phyloP scores from a whole-genome alignment of 2,113 vertebrate genomes.

The Piprites chloris region DNA sequence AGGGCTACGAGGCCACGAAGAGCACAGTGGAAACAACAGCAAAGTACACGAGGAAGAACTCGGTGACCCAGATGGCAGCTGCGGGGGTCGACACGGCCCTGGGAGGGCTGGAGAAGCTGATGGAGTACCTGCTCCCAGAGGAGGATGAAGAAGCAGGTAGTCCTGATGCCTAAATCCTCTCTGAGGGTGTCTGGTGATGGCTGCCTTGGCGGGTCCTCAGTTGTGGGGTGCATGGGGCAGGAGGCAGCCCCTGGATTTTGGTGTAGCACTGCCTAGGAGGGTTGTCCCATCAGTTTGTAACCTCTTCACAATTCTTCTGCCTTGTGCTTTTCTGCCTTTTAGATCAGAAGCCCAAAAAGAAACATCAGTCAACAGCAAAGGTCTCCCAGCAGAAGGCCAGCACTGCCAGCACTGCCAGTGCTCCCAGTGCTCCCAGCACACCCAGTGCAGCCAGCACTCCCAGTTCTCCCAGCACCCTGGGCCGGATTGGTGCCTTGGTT shows the following conservation, averaged over 20 bases:
- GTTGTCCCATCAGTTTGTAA: neutral
- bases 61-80: slow-evolving; percentile 66
- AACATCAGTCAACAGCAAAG: neutral
- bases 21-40: slow-evolving; percentile 52
- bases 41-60: slow-evolving; percentile 63
- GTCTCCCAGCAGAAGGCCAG: neutral
- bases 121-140: slow-evolving; percentile 71
- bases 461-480: slow-evolving; percentile 16
- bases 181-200: neutral
- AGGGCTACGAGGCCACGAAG: slow-evolving; percentile 64
- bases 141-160: slow-evolving; percentile 71
- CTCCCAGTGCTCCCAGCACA: fast-evolving
- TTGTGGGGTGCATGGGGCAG: neutral
- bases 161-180: neutral
- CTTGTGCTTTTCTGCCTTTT: neutral
- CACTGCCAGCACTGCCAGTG: neutral
- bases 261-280: neutral
- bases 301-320: neutral
- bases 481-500: slow-evolving; percentile 62
- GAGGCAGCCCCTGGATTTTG: neutral
- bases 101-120: slow-evolving; percentile 72
- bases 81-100: slow-evolving; percentile 66
- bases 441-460: neutral
- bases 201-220: neutral
- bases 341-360: slow-evolving; percentile 4